phyloP scores from a whole-genome alignment of 2,113 vertebrate species.

The Gallinago paraguaiae region DNA sequence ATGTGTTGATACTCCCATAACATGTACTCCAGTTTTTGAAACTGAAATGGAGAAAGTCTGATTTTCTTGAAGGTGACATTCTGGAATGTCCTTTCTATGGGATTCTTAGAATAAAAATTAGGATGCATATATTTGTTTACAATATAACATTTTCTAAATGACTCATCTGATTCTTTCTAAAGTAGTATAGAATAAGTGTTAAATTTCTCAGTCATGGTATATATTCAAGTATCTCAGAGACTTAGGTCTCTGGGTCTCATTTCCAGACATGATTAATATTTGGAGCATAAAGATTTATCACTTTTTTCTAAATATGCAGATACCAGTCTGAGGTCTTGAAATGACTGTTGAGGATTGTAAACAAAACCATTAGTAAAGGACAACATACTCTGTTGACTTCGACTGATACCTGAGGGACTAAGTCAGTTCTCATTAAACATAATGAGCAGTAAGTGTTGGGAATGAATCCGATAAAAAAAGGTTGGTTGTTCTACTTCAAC shows the following conservation, averaged over 20 bases:
- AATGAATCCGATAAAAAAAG: neutral
- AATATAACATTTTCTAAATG: neutral
- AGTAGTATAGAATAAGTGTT: neutral
- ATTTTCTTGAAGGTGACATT: neutral
- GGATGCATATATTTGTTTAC: neutral
- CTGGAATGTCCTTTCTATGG: neutral
- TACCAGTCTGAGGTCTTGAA: neutral
- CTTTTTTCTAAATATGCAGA: neutral
- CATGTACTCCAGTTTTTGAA: accelerated
- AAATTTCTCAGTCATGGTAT: neutral
- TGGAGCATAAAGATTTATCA: neutral
- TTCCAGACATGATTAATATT: neutral
- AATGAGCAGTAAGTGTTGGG: neutral
- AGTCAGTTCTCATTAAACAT: neutral
- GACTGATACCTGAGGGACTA: neutral
- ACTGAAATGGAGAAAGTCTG: neutral
- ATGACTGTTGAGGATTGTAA: neutral
- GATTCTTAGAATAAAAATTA: neutral
- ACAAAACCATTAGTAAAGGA: neutral
- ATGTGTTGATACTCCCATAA: neutral
- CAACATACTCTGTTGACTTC: neutral
- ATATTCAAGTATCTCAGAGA: neutral
- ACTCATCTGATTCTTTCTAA: neutral
- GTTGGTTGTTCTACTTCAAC: neutral
- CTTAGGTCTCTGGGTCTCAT: neutral